A percentile compares a stretch with the other conserved stretches of the same genome.
phyloP scores from a whole-genome alignment of 2,888 invertebrate genomes.

The Merodon equestris region DNA sequence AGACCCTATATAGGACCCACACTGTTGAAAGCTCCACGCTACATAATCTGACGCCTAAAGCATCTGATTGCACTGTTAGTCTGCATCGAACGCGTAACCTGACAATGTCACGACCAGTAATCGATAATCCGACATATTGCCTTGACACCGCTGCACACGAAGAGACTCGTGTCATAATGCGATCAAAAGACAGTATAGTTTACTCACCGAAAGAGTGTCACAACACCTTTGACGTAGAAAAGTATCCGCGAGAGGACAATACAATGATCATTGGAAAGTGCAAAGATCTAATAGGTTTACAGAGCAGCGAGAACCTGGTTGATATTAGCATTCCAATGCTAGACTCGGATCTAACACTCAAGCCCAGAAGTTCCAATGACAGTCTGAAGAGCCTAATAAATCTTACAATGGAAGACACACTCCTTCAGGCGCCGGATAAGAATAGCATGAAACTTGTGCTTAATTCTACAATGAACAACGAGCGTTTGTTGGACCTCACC shows the following conservation, averaged over 20 bases:
- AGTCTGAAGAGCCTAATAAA: conserved; percentile 41
- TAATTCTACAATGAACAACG: conserved; percentile 76
- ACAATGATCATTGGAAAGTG: conserved; percentile 38
- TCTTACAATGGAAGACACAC: conserved; percentile 71
- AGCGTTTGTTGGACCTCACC: conserved; percentile 74
- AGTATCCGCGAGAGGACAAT: conserved; percentile 9
- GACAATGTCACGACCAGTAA: background rate
- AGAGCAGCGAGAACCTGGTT: conserved; percentile 66
- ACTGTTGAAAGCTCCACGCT: conserved; percentile 60
- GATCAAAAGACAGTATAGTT: conserved; percentile 18
- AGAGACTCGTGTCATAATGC: conserved; percentile 50
- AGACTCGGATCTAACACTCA: conserved; percentile 39
- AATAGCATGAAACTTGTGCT: conserved; percentile 75
- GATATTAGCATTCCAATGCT: conserved; percentile 44
- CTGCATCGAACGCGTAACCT: conserved; percentile 44
- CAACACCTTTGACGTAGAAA: conserved; percentile 32
- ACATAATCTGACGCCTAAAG: conserved; percentile 47
- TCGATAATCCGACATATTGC: conserved; percentile 31
- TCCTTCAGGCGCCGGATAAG: conserved; percentile 73
- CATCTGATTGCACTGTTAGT: conserved; percentile 21
- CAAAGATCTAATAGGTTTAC: conserved; percentile 58
- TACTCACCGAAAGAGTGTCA: conserved; percentile 21
- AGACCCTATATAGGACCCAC: conserved; percentile 65
- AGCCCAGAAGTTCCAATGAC: conserved; percentile 32
- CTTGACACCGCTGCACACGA: conserved; percentile 45